Conservation (phyloP, 2,113 vertebrate species). For the Pachypanchax playfairii region DNA sequence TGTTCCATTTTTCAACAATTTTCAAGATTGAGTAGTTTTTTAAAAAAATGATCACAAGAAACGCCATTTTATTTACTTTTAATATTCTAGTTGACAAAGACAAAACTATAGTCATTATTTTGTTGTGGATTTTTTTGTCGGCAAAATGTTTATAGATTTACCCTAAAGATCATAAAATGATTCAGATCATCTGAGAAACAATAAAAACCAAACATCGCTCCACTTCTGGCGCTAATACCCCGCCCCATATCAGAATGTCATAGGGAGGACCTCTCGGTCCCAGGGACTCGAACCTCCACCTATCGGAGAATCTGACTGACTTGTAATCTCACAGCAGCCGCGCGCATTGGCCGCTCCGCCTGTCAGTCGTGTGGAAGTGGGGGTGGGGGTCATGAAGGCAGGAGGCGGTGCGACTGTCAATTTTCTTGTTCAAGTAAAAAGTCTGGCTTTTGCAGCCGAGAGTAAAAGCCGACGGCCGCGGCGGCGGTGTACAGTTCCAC, state of each 20-base stretch:
- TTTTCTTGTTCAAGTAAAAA: constrained; percentile 66
- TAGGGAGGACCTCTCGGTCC: neutral
- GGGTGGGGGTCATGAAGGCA: constrained; percentile 21
- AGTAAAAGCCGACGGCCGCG: neutral
- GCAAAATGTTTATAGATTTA: too few species aligned
- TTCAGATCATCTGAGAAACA: too few species aligned
- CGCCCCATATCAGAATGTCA: neutral
- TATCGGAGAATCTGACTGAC: constrained; percentile 10
- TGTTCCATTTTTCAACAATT: too few species aligned
- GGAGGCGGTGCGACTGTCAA: constrained; percentile 71
- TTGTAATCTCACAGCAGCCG: neutral
- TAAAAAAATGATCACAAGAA: too few species aligned
- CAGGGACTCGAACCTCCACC: constrained; percentile 28
- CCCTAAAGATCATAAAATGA: too few species aligned
- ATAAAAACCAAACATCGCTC: too few species aligned
- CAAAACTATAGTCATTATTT: too few species aligned
- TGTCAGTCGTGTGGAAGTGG: constrained; percentile 58
- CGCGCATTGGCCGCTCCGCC: constrained; percentile 54
- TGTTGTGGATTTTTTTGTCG: too few species aligned
- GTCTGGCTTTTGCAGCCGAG: constrained; percentile 43
- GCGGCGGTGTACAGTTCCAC: neutral
- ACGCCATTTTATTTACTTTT: too few species aligned
- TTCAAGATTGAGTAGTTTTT: too few species aligned
- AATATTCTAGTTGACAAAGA: too few species aligned
- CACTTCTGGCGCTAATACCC: too few species aligned